phyloP scores from a whole-genome alignment of 2,888 invertebrate species.

The Temnothorax unifasciatus region DNA sequence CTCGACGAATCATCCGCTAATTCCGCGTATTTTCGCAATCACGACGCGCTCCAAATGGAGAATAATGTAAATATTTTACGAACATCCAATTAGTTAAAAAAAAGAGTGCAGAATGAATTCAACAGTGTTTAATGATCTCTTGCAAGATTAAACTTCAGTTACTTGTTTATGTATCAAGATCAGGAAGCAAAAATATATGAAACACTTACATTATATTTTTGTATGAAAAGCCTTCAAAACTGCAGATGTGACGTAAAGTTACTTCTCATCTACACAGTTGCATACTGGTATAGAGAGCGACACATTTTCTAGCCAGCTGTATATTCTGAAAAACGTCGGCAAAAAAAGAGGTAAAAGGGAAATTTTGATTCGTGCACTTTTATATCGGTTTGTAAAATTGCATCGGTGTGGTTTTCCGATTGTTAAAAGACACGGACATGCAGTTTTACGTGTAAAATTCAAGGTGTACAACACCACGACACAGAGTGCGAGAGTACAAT shows the following conservation, averaged over 20 bases:
- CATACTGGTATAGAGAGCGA: not conserved
- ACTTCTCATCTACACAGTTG: slow-evolving; percentile 15
- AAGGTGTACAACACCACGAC: slow-evolving; percentile 42
- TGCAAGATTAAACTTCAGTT: slow-evolving; percentile 1
- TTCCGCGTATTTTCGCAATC: slow-evolving; percentile 61
- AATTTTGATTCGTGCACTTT: slow-evolving; percentile 47
- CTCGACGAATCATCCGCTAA: slow-evolving; percentile 69
- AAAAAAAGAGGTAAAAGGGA: slow-evolving; percentile 34
- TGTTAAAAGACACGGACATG: slow-evolving; percentile 1
- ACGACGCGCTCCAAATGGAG: slow-evolving; percentile 60
- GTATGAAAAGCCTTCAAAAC: not conserved
- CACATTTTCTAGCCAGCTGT: not conserved
- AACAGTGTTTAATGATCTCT: not conserved
- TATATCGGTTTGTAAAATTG: slow-evolving; percentile 49
- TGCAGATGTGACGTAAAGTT: slow-evolving; percentile 2
- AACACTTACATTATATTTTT: slow-evolving; percentile 3
- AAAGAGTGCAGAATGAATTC: slow-evolving; percentile 67
- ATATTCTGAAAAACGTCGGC: not conserved
- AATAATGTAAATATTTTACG: slow-evolving; percentile 81
- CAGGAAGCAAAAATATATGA: not conserved
- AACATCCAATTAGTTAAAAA: slow-evolving; percentile 73
- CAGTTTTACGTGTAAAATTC: slow-evolving; percentile 59
- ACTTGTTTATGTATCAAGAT: not conserved
- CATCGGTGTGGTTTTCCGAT: slow-evolving; percentile 22
- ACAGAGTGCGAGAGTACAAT: slow-evolving; percentile 9